Evolutionary conservation across 1,140 invertebrate genomes (phyloP), one percentile per base, ranked within the genome.

Genomic region (Drosophila novamexicana): DNA sequence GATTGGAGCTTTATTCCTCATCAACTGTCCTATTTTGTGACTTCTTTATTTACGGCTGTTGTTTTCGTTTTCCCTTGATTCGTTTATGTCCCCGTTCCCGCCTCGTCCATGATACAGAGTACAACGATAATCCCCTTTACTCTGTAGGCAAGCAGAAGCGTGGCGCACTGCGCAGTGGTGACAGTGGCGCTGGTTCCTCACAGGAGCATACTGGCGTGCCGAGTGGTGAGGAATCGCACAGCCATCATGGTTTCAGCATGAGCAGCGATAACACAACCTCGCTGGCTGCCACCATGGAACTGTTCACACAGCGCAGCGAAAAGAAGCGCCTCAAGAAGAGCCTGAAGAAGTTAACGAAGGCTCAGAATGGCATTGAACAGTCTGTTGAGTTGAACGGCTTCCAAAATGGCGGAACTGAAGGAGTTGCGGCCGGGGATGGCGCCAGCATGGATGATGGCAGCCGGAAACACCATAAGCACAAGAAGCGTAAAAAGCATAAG

Each of bases 401-500:
- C 34, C 47, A 86, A 44, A 34, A 65, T 40, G 72, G 59, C 3
- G 72, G 62, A 0, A 14, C 42, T 8, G 67, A 84, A n/a, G 22
- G 14, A 3, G 62, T n/a, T 3, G 56, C 70, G 10, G 14, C 50
- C 3, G 81, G 49, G 0, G 75, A 89, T 1, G 66, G 56, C 34
- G 54, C n/a, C 32, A 53, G 14, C 0, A 12, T 64, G 32, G 79
- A 88, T 12, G 96, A 96, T 63, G 94, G 96, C 65, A 94, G 94
- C 71, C 95, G 96, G 47, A 96, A 95, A 73, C 96, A 96, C 74
- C 93, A 94, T 42, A 94, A 94, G 89, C 95, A 95, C 77, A 95
- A 96, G 77, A 95, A 96, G 81, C 96, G 96, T 83, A 95, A 95
- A 69, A 96, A 96, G 93, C 96, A 97, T 85, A 95, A 95, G 76